These are phyloP conservation scores for Pampus argenteus DNA, from an alignment of 2,797 vertebrate genomes.

Conservation along the genomic window DNA sequence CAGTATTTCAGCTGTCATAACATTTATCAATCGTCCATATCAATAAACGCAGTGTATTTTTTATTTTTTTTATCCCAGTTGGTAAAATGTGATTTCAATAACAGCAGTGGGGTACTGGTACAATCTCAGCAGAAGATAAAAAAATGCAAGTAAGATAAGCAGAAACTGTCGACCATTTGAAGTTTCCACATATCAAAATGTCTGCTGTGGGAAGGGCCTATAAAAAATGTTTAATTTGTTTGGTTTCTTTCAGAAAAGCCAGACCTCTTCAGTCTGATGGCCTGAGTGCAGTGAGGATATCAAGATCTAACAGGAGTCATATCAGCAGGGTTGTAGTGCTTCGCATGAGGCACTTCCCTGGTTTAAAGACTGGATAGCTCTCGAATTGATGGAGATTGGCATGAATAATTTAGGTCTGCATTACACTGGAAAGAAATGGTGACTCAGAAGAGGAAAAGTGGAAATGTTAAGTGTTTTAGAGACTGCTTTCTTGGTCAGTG, in stretches of 20 bases:
- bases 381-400: slow-evolving; percentile 64
- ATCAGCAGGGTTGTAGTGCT: slow-evolving; percentile 35
- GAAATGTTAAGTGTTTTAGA: slow-evolving; percentile 69
- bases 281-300: slow-evolving; percentile 29
- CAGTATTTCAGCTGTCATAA: background rate
- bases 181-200: background rate
- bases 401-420: slow-evolving; percentile 81
- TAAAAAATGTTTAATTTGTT: background rate
- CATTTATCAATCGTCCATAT: slow-evolving; percentile 12
- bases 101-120: background rate
- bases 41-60: slow-evolving; percentile 3
- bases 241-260: background rate
- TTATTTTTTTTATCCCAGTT: background rate
- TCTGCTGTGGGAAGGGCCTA: background rate
- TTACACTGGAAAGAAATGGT: slow-evolving; percentile 72
- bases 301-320: slow-evolving; percentile 37
- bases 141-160: background rate
- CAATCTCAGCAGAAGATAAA: background rate
- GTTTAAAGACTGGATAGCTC: slow-evolving; percentile 48
- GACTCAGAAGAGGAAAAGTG: slow-evolving; percentile 72
- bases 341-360: slow-evolving; percentile 33
- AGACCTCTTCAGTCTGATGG: slow-evolving; percentile 35
- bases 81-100: background rate
- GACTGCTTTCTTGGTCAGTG: slow-evolving; percentile 40
- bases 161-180: background rate